phyloP scores from a whole-genome alignment of 2,888 invertebrate genomes.

The Pterostichus madidus region DNA sequence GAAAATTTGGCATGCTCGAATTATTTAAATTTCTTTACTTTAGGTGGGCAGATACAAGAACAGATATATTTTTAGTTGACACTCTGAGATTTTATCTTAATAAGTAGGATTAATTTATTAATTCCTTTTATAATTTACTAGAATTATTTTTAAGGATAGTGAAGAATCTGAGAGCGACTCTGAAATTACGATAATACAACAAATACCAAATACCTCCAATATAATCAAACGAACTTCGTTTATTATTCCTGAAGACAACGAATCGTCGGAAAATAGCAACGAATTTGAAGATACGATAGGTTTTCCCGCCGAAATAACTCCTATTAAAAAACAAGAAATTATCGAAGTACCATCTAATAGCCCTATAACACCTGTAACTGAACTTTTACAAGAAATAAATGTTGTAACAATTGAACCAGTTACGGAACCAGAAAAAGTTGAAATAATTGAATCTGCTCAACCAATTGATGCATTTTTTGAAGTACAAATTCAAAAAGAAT shows the following conservation, averaged over 20 bases:
- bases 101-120: neutral
- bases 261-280: conserved; percentile 43
- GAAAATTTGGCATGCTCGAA: conserved; percentile 17
- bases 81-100: neutral
- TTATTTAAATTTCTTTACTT: conserved; percentile 53
- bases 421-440: conserved; percentile 2
- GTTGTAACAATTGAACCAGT: conserved; percentile 4
- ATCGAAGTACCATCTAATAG: neutral
- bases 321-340: conserved; percentile 39
- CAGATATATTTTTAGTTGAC: conserved; percentile 17
- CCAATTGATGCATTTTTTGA: conserved; percentile 35
- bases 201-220: conserved; percentile 16
- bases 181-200: conserved; percentile 52
- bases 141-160: conserved; percentile 65
- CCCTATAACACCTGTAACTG: neutral
- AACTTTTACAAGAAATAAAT: conserved; percentile 52
- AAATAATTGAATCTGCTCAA: conserved; percentile 19
- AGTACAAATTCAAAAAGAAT: conserved; percentile 55
- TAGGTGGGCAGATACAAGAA: conserved; percentile 56
- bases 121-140: conserved; percentile 53
- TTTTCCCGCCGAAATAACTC: conserved; percentile 49
- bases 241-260: conserved; percentile 29
- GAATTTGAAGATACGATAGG: conserved; percentile 58
- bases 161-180: conserved; percentile 61
- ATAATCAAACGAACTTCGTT: conserved; percentile 7